These are phyloP conservation scores for Nanorana parkeri DNA, from an alignment of 2,113 vertebrate genomes.

Conservation along the genomic window DNA sequence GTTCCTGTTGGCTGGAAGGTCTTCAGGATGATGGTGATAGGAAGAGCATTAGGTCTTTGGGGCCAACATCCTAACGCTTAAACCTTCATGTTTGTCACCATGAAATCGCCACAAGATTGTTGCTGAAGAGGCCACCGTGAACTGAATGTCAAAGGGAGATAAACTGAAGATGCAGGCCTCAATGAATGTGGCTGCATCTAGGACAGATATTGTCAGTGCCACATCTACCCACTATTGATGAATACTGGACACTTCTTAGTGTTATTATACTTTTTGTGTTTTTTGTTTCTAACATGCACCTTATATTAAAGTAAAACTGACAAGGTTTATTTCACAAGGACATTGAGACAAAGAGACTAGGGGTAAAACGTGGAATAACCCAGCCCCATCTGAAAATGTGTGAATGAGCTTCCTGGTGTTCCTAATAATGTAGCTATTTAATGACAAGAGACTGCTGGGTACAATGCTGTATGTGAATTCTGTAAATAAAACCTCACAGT, in stretches of 20 bases:
- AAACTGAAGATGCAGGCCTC: constrained; percentile 1
- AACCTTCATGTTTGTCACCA: constrained; percentile 14
- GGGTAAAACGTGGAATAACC: not conserved
- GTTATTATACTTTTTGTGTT: constrained; percentile 51
- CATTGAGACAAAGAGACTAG: not conserved
- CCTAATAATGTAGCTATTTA: constrained; percentile 90
- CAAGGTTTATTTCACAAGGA: constrained; percentile 49
- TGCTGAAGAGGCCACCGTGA: not conserved
- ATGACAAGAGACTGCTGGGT: constrained; percentile 81
- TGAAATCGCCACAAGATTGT: not conserved
- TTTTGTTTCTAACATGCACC: constrained; percentile 79
- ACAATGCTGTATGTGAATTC: constrained; percentile 91
- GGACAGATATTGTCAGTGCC: constrained; percentile 20
- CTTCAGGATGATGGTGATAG: not conserved
- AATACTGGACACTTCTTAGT: constrained; percentile 60
- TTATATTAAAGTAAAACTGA: constrained; percentile 71
- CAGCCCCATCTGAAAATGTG: constrained; percentile 21
- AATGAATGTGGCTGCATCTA: not conserved
- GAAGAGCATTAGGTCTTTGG: not conserved
- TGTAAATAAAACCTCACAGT: constrained; percentile 85
- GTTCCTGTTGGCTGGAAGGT: constrained; percentile 8
- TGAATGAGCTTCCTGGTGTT: constrained; percentile 60
- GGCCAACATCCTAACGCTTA: not conserved
- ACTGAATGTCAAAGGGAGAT: not conserved
- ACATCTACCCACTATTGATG: constrained; percentile 26